phyloP scores from a whole-genome alignment of 2,888 invertebrate species.

The Lobophora halterata region DNA sequence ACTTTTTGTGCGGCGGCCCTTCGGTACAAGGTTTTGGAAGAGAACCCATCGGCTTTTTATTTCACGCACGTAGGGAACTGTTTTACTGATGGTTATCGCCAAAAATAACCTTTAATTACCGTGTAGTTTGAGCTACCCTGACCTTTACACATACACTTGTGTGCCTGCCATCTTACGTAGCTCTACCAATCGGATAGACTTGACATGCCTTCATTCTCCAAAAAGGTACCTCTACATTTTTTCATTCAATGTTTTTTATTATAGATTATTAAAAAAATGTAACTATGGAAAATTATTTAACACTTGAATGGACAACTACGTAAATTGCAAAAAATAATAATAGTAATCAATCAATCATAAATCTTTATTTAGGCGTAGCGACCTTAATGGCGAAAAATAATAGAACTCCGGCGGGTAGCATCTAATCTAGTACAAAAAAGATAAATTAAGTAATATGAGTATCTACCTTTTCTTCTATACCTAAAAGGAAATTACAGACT shows the following conservation, averaged over 20 bases:
- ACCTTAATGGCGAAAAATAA: constrained; percentile 9
- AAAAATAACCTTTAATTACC: constrained; percentile 81
- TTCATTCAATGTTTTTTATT: constrained; percentile 6
- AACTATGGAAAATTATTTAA: constrained; percentile 12
- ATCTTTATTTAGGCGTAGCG: constrained; percentile 8
- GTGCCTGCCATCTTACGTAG: constrained; percentile 49
- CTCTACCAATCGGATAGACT: constrained; percentile 51
- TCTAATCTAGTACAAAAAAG: not conserved
- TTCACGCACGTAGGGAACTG: constrained; percentile 72
- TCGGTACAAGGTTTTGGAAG: constrained; percentile 58
- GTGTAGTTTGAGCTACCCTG: constrained; percentile 75
- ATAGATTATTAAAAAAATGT: constrained; percentile 6
- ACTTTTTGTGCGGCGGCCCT: constrained; percentile 66
- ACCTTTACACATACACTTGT: constrained; percentile 71
- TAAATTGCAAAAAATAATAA: constrained; percentile 10
- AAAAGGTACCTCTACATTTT: not conserved
- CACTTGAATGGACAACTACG: constrained; percentile 13
- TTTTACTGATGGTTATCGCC: constrained; percentile 78
- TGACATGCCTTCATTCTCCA: constrained; percentile 27
- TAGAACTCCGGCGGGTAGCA: not conserved
- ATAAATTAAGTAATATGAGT: constrained; percentile 4
- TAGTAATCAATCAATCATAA: constrained; percentile 14
- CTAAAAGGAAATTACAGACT: no score
- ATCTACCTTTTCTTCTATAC: no score
- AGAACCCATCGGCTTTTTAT: constrained; percentile 69